phyloP scores from a whole-genome alignment of 2,113 vertebrate genomes.

The Damaliscus lunatus region DNA sequence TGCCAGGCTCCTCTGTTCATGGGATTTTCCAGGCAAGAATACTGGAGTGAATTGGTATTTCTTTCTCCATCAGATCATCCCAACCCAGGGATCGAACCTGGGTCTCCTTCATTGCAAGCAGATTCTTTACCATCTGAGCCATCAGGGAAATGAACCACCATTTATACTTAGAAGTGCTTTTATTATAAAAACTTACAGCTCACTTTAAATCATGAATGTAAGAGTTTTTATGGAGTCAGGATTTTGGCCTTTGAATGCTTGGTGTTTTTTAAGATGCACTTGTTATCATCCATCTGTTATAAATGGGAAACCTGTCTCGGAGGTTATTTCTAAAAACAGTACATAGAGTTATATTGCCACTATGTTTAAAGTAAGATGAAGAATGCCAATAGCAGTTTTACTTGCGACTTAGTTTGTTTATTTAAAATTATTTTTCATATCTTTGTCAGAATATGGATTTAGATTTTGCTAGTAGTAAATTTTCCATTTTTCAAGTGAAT shows the following conservation, averaged over 20 bases:
- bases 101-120: not conserved
- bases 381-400: not conserved
- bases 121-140: not conserved
- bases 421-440: not conserved
- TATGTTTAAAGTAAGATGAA: not conserved
- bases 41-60: not conserved
- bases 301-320: not conserved
- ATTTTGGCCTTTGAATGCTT: not conserved
- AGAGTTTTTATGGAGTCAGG: not conserved
- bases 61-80: not conserved
- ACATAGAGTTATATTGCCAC: not conserved
- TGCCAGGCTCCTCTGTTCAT: not conserved
- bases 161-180: not conserved
- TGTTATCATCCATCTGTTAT: not conserved
- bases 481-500: not conserved
- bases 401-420: not conserved
- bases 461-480: conserved; percentile 31
- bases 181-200: conserved; percentile 2
- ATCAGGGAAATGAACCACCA: not conserved
- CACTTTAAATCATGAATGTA: not conserved
- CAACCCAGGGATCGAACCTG: not conserved
- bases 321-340: not conserved
- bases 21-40: not conserved
- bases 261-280: not conserved
- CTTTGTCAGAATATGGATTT: not conserved